phyloP scores from a whole-genome alignment of 2,797 vertebrate species.

The Enoplosus armatus region DNA sequence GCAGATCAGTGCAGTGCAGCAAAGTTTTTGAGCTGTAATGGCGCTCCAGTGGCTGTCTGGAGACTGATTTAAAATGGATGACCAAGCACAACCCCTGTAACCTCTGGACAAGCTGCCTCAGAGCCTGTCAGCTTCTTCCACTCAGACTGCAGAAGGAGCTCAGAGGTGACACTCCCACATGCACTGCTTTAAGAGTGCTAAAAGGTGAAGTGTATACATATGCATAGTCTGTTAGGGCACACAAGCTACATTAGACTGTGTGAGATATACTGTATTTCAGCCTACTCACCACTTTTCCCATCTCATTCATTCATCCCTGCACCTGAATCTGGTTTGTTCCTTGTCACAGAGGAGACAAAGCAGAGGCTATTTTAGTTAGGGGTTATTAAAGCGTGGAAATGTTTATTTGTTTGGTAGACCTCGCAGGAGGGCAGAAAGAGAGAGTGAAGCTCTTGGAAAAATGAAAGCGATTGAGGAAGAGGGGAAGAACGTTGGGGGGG shows the following conservation, averaged over 20 bases:
- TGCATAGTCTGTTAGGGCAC: conserved; percentile 6
- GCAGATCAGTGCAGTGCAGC: conserved; percentile 46
- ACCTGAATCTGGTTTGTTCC: conserved; percentile 26
- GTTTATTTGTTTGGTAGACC: conserved; percentile 49
- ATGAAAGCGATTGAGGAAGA: conserved; percentile 46
- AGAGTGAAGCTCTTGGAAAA: conserved; percentile 46
- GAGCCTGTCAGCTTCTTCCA: conserved; percentile 63
- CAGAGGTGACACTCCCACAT: conserved; percentile 47
- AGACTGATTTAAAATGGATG: conserved; percentile 85
- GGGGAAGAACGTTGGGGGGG: background rate
- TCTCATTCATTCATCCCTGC: conserved; percentile 28
- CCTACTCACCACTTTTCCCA: background rate
- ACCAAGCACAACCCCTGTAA: conserved; percentile 76
- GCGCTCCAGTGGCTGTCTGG: conserved; percentile 68
- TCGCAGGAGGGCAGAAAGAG: conserved; percentile 29
- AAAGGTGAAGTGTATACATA: conserved; percentile 33
- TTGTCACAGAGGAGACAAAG: conserved; percentile 23
- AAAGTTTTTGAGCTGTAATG: conserved; percentile 66
- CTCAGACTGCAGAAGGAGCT: conserved; percentile 61
- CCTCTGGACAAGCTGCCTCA: conserved; percentile 69
- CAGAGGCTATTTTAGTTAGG: conserved; percentile 29
- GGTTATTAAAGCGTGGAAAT: conserved; percentile 47
- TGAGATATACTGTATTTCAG: conserved; percentile 9
- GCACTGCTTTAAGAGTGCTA: conserved; percentile 15
- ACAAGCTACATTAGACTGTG: conserved; percentile 1